Conservation (phyloP, 2,797 vertebrate species). For the Smutsia temminckii region DNA sequence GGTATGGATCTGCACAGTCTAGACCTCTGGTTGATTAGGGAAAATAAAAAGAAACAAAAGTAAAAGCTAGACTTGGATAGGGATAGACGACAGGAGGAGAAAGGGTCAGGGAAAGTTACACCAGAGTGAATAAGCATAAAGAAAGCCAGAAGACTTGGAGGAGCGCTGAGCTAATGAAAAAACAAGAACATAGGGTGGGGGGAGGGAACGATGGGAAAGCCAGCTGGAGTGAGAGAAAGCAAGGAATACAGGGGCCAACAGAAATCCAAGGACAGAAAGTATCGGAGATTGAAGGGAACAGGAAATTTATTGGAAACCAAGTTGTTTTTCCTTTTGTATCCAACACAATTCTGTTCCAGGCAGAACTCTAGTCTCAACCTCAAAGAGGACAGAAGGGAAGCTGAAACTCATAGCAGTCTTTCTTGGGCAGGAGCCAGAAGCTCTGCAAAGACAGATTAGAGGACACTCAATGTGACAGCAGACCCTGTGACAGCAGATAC, state of each 20-base stretch:
- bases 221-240: constrained; percentile 72
- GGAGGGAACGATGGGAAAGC: constrained; percentile 62
- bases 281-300: constrained; percentile 74
- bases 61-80: background rate
- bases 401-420: constrained; percentile 40
- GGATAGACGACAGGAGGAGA: constrained; percentile 5
- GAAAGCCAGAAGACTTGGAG: constrained; percentile 70
- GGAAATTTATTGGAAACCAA: constrained; percentile 80
- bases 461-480: background rate
- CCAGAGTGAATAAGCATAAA: constrained; percentile 65
- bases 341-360: constrained; percentile 66
- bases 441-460: constrained; percentile 33
- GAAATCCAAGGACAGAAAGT: constrained; percentile 75
- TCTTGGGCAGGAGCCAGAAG: background rate
- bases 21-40: background rate
- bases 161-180: constrained; percentile 68
- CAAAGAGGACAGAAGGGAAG: constrained; percentile 63
- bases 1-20: background rate
- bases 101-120: constrained; percentile 69
- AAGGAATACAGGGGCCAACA: constrained; percentile 65
- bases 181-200: constrained; percentile 53
- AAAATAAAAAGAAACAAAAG: constrained; percentile 53
- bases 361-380: constrained; percentile 63
- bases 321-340: constrained; percentile 78
- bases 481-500: background rate